phyloP scores from a whole-genome alignment of 2,797 vertebrate species.

The Chelonia mydas region DNA sequence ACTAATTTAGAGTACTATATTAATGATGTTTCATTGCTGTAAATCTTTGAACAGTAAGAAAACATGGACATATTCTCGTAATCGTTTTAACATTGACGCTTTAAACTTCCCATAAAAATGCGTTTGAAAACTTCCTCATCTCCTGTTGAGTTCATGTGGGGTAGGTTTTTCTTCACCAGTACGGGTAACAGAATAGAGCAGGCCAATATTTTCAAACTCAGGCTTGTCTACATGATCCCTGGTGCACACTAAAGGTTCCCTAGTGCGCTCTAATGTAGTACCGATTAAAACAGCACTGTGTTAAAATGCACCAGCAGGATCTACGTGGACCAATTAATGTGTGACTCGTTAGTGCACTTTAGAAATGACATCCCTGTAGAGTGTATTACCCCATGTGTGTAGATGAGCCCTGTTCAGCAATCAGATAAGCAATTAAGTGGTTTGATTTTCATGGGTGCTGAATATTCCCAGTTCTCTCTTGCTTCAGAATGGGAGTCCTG shows the following conservation, averaged over 20 bases:
- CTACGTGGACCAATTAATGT: neutral
- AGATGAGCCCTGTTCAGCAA: neutral
- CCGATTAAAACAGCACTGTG: neutral
- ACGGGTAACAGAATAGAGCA: neutral
- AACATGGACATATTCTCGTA: slow-evolving; percentile 6
- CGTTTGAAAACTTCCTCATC: neutral
- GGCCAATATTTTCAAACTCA: neutral
- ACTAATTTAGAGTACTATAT: slow-evolving; percentile 41
- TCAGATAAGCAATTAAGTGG: neutral
- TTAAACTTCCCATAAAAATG: neutral
- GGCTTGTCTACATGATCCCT: neutral
- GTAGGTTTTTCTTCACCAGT: neutral
- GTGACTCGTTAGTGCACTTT: no score
- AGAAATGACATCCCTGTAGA: neutral
- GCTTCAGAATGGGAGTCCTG: neutral
- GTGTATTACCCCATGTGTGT: neutral
- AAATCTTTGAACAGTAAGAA: neutral
- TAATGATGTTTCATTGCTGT: neutral
- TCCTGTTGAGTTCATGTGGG: neutral
- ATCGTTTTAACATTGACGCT: neutral
- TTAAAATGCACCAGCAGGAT: neutral
- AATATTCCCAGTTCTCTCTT: neutral
- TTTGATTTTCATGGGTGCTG: neutral
- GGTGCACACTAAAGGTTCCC: neutral
- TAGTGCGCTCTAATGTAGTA: neutral